These are phyloP conservation scores for Misgurnus anguillicaudatus DNA, from an alignment of 2,113 vertebrate species.

Conservation along the genomic window DNA sequence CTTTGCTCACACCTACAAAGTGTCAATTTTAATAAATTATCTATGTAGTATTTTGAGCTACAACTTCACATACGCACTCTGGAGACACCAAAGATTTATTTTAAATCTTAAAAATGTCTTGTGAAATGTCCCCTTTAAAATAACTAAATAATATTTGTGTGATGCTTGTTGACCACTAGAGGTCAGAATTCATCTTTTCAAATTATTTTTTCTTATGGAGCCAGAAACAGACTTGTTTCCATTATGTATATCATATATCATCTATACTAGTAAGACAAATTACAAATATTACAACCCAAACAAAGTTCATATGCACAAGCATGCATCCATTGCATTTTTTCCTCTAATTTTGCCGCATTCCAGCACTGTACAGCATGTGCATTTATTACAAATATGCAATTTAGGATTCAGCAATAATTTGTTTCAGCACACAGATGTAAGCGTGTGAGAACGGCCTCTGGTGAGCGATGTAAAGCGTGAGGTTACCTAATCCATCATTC, in stretches of 20 bases:
- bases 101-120: no score
- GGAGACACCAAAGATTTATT: no score
- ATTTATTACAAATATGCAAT: neutral
- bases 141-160: neutral
- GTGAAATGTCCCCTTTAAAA: neutral
- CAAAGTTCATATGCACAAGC: neutral
- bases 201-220: neutral
- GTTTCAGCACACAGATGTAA: constrained; percentile 1
- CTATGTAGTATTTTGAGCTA: no score
- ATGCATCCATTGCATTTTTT: no score
- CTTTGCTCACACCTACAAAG: no score
- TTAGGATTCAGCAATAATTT: constrained; percentile 15
- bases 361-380: neutral
- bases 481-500: constrained; percentile 13
- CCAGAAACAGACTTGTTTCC: neutral
- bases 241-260: neutral
- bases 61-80: no score
- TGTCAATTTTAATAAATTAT: no score
- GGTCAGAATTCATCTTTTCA: constrained; percentile 21
- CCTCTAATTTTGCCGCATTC: neutral
- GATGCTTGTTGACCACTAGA: constrained; percentile 1
- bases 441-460: neutral
- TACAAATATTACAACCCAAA: neutral
- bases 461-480: constrained; percentile 12
- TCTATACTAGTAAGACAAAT: neutral